Evolutionary conservation across 2,113 vertebrate species (phyloP).

Genomic region (Brienomyrus brachyistius): DNA sequence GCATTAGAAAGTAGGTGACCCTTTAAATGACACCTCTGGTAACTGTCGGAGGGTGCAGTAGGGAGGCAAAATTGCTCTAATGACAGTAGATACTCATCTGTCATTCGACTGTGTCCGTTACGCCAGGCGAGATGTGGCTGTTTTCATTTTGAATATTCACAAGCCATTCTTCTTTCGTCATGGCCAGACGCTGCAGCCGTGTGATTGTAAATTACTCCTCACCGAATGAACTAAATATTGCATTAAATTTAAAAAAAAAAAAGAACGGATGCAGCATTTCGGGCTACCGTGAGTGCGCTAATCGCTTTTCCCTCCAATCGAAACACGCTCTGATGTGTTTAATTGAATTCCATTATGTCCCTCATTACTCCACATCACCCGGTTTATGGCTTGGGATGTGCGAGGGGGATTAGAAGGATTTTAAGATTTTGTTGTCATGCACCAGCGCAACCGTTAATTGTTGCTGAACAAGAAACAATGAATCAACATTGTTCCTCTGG

Average conservation of each 20-base stretch:
- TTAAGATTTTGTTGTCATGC: conserved; percentile 15
- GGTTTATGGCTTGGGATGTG: conserved; percentile 15
- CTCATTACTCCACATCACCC: conserved; percentile 1
- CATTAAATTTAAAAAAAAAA: neutral
- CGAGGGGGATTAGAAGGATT: conserved; percentile 10
- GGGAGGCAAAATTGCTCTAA: neutral
- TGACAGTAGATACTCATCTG: conserved; percentile 9
- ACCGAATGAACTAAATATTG: neutral
- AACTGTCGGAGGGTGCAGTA: neutral
- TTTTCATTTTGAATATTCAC: conserved; percentile 3
- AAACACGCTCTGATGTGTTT: conserved; percentile 1
- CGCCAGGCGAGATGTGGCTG: neutral
- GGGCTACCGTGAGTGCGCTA: neutral
- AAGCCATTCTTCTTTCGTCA: neutral
- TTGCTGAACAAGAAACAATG: conserved; percentile 30
- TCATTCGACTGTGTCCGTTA: neutral
- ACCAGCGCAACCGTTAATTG: conserved; percentile 31
- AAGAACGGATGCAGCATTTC: neutral
- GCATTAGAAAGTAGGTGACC: conserved; percentile 9
- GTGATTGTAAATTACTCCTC: neutral
- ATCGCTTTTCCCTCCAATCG: neutral
- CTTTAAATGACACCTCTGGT: conserved; percentile 1
- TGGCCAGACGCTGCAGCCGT: neutral
- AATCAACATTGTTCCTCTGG: neutral
- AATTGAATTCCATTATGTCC: conserved; percentile 20